Evolutionary conservation across 2,888 invertebrate genomes (phyloP).

Genomic region (Trisateles emortualis): DNA sequence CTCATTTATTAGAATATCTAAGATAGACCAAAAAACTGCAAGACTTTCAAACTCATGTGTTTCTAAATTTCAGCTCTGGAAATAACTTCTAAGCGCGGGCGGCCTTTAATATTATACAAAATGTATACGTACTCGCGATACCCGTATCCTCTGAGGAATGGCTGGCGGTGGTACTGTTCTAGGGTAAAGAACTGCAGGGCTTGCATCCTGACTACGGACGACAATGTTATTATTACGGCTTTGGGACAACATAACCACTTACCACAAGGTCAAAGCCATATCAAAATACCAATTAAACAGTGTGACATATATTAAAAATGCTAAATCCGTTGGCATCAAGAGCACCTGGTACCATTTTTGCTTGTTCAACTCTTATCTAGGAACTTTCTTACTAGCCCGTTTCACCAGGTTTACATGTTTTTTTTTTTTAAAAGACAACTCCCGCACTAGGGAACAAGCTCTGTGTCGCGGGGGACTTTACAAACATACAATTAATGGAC

Average conservation of each 20-base stretch:
- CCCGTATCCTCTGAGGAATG: constrained; percentile 63
- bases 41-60: no score
- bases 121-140: constrained; percentile 70
- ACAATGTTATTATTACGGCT: constrained; percentile 53
- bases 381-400: no score
- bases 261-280: constrained; percentile 23
- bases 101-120: constrained; percentile 63
- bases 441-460: no score
- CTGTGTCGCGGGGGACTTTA: no score
- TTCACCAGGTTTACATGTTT: no score
- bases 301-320: neutral
- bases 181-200: constrained; percentile 70
- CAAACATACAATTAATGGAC: no score
- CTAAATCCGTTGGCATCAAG: no score
- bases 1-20: no score
- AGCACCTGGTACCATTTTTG: no score
- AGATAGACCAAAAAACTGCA: no score
- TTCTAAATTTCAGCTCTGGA: constrained; percentile 50
- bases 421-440: no score
- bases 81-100: constrained; percentile 64
- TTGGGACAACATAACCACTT: constrained; percentile 61
- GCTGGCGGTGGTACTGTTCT: constrained; percentile 77
- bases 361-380: no score
- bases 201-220: constrained; percentile 59
- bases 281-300: constrained; percentile 10